Evolutionary conservation across 2,888 invertebrate species (phyloP).

Genomic region (Entomobrya proxima): DNA sequence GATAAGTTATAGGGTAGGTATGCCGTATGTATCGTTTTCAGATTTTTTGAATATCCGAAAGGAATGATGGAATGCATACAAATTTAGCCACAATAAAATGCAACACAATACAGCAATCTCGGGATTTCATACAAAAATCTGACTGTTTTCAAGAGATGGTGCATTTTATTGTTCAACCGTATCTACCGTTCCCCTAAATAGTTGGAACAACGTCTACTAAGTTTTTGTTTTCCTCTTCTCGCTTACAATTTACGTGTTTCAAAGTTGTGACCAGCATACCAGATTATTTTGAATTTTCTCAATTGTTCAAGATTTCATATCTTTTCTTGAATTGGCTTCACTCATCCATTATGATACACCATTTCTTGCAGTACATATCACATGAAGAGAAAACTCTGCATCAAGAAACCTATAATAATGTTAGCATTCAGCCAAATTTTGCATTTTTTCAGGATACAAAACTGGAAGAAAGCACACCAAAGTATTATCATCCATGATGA

Average conservation of each 20-base stretch:
- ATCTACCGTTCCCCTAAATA: no score
- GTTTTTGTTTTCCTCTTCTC: slow-evolving; percentile 11
- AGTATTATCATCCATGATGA: slow-evolving; percentile 66
- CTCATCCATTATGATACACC: not conserved
- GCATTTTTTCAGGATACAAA: not conserved
- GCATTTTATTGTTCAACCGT: not conserved
- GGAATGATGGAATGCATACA: slow-evolving; percentile 55
- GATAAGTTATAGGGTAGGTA: not conserved
- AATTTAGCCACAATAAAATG: slow-evolving; percentile 32
- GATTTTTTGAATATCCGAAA: slow-evolving; percentile 29
- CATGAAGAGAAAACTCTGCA: not conserved
- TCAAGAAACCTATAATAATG: not conserved
- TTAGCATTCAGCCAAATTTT: slow-evolving; percentile 12
- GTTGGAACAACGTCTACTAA: not conserved
- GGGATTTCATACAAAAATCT: slow-evolving; percentile 24
- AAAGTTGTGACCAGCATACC: slow-evolving; percentile 38
- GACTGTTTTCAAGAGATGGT: not conserved
- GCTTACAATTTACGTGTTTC: not conserved
- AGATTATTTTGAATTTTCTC: not conserved
- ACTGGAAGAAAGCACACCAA: not conserved
- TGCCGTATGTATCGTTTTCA: slow-evolving; percentile 19
- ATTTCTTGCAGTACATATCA: slow-evolving; percentile 24
- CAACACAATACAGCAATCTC: slow-evolving; percentile 25
- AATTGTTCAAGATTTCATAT: not conserved
- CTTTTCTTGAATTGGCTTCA: not conserved